A percentile compares a stretch with the other conserved stretches of the same genome.
phyloP scores from a whole-genome alignment of 2,113 vertebrate genomes.

The Myiozetetes cayanensis region DNA sequence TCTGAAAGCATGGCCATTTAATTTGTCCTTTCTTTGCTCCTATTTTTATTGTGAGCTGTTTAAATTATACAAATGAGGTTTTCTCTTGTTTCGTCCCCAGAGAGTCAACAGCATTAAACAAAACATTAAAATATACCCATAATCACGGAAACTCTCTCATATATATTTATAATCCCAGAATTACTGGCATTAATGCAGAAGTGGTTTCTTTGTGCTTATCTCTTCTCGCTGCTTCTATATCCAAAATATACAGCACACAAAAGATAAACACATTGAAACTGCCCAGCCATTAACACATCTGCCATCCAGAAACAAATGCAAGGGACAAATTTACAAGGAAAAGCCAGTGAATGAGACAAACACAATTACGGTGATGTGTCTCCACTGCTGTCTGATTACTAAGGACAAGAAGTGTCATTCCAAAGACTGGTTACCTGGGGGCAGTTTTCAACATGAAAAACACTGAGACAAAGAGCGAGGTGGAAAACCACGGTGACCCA shows the following conservation, averaged over 20 bases:
- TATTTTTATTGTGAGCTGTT: conserved; percentile 14
- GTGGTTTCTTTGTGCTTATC: background rate
- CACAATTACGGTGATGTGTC: conserved; percentile 26
- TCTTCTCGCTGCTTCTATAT: background rate
- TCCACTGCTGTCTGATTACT: background rate
- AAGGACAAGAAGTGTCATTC: background rate
- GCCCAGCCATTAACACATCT: conserved; percentile 19
- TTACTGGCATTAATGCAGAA: conserved; percentile 54
- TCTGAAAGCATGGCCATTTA: background rate
- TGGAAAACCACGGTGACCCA: background rate
- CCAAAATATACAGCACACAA: background rate
- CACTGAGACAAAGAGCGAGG: background rate
- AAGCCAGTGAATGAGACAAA: conserved; percentile 26
- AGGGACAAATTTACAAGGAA: conserved; percentile 37
- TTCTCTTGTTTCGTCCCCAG: background rate
- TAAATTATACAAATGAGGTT: conserved; percentile 49
- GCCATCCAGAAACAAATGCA: conserved; percentile 12
- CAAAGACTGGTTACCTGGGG: background rate
- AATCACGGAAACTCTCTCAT: conserved; percentile 29
- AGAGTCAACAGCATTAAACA: background rate
- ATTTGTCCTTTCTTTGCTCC: background rate
- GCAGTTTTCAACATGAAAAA: background rate
- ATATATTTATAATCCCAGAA: conserved; percentile 56
- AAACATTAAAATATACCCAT: conserved; percentile 24
- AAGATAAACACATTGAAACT: conserved; percentile 39